Evolutionary conservation across 2,888 invertebrate genomes (phyloP).

Genomic region (Melipona beecheii): DNA sequence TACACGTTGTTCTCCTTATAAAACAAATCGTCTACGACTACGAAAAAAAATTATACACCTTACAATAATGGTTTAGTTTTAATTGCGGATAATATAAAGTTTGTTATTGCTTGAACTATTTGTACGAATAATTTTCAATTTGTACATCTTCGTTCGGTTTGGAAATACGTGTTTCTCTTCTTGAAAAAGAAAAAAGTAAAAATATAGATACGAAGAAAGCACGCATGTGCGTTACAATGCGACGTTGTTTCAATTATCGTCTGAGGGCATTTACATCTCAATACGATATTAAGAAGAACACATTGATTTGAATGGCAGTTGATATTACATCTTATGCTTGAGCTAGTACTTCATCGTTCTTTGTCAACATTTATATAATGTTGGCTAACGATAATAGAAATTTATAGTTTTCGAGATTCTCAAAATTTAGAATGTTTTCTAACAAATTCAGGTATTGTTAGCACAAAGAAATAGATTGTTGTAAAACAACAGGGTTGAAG

Average conservation of each 20-base stretch:
- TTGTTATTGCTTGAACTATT: background rate
- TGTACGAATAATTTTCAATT: slow-evolving; percentile 4
- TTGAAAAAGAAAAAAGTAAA: background rate
- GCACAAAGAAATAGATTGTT: background rate
- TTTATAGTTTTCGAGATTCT: background rate
- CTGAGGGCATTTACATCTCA: slow-evolving; percentile 25
- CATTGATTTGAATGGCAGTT: slow-evolving; percentile 76
- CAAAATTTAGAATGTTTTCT: background rate
- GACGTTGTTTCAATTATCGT: slow-evolving; percentile 12
- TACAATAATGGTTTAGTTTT: background rate
- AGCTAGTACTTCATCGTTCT: slow-evolving; percentile 59
- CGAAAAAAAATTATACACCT: background rate
- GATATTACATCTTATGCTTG: slow-evolving; percentile 69
- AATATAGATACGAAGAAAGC: slow-evolving; percentile 4
- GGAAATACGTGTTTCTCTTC: background rate
- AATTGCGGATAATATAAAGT: background rate
- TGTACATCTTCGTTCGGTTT: background rate
- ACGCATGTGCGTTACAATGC: slow-evolving; percentile 13
- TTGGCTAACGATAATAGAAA: slow-evolving; percentile 12
- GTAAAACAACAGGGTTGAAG: background rate
- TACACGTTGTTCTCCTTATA: background rate
- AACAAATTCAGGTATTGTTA: background rate
- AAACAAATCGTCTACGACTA: background rate
- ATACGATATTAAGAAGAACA: slow-evolving; percentile 53
- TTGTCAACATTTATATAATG: slow-evolving; percentile 16